Conservation (phyloP, 2,888 invertebrate species). For the Tipula helvola region DNA sequence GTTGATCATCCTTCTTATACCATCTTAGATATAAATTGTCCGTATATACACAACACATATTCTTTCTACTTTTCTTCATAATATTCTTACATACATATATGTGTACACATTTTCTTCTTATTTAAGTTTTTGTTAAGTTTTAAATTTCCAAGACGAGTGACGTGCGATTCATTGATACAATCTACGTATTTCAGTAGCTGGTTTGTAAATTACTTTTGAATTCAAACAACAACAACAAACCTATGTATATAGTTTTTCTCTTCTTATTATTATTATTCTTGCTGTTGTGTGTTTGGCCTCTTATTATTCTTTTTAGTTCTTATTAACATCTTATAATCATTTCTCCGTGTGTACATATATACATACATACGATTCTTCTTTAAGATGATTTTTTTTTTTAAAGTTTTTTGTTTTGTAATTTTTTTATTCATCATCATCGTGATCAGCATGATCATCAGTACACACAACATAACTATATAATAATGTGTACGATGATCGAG, state of each 20-base stretch:
- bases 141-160: slow-evolving; percentile 5
- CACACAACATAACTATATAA: neutral
- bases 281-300: slow-evolving; percentile 22
- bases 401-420: neutral
- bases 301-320: slow-evolving; percentile 19
- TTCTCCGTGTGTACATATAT: neutral
- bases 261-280: slow-evolving; percentile 15
- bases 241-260: slow-evolving; percentile 11
- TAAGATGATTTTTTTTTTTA: neutral
- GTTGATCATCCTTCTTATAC: neutral
- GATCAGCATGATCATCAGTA: neutral
- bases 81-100: neutral
- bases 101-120: slow-evolving; percentile 4
- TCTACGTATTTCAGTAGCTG: slow-evolving; percentile 36
- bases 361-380: neutral
- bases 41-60: neutral
- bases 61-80: neutral
- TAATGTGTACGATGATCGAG: neutral
- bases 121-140: neutral
- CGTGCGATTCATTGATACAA: slow-evolving; percentile 10
- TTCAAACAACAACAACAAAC: slow-evolving; percentile 17
- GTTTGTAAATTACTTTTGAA: slow-evolving; percentile 35
- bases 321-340: slow-evolving; percentile 12
- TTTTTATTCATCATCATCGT: neutral
- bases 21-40: neutral